Base-by-base conservation (phyloP, 1,140 invertebrate species). In the Hyles euphorbiae region DNA sequence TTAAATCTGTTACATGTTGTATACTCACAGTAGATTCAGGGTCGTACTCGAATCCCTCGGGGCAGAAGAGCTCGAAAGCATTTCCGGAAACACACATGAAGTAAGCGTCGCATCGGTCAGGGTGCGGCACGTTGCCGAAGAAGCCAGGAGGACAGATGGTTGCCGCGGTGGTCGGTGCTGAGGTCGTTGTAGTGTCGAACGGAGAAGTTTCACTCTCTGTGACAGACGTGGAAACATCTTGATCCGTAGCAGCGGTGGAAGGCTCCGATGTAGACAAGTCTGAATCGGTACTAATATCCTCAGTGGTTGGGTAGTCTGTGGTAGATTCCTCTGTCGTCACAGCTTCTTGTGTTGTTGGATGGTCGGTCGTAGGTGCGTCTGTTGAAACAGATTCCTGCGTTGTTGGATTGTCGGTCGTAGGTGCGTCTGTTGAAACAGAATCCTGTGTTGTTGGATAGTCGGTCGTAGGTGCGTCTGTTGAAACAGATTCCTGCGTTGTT, bases 101-200 rank as follows among this genome's bases (percentile, higher is more conserved):
- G 36, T 53, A 53, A 7, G 34, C 7, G 52, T 43, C 22, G 22
- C 52, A 43, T 2, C 7, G 9, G n/a, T 36, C 34, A 4, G 45
- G 45, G 34, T 60, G 58, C 7, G 58, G 58, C 4, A 60, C 46
- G 12, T 60, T 40, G 5, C 58, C 58, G 34, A 53, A 60, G 1
- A 55, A 7, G 2, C 58, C 58, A 3, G n/a, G 6, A 4, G 51
- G 45, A 22, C 58, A 60, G 5, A 49, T 11, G 2, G 46, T 10
- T 5, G 52, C 44, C 1, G 7, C 3, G n/a, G 43, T 6, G 5
- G 52, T 33, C 0, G n/a, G 5, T 7, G 7, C 43, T 0, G 46
- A 4, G 5, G 32, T 53, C 5, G 53, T 51, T 1, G 53, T 61
- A n/a, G 53, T 34, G 32, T 12, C 0, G 9, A 49, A 12, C 4